phyloP scores from a whole-genome alignment of 2,113 vertebrate species.

The Caretta caretta region DNA sequence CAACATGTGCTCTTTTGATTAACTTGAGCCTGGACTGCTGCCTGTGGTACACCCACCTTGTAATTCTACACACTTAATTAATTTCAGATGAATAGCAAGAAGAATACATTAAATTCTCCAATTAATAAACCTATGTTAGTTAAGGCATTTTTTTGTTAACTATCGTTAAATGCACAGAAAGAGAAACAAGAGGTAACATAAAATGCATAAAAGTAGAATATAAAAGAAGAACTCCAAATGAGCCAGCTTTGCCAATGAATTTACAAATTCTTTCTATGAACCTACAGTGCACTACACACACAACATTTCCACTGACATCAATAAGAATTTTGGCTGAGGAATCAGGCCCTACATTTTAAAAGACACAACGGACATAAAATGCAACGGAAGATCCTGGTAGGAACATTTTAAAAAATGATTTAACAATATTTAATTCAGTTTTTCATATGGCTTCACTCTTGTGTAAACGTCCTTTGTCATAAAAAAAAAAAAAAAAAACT shows the following conservation, averaged over 20 bases:
- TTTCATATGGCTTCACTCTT: conserved; percentile 76
- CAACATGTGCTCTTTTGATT: conserved; percentile 90
- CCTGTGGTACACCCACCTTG: conserved; percentile 84
- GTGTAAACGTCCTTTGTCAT: conserved; percentile 64
- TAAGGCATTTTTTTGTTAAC: conserved; percentile 75
- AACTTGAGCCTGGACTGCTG: conserved; percentile 83
- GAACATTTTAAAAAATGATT: conserved; percentile 59
- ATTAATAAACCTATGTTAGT: conserved; percentile 81
- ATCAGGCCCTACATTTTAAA: conserved; percentile 35
- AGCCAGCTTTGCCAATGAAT: conserved; percentile 27
- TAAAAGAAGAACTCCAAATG: neutral
- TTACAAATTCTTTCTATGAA: conserved; percentile 36
- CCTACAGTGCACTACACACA: conserved; percentile 29
- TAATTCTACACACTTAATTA: conserved; percentile 90
- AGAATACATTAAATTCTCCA: conserved; percentile 77
- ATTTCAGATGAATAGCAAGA: conserved; percentile 87
- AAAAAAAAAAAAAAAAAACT: conserved; percentile 61
- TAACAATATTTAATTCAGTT: conserved; percentile 63
- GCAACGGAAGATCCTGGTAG: conserved; percentile 39
- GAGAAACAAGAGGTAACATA: neutral
- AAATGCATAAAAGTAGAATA: conserved; percentile 38
- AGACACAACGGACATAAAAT: conserved; percentile 48
- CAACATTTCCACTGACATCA: conserved; percentile 28
- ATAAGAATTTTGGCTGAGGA: conserved; percentile 58
- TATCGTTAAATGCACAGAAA: neutral